A percentile compares a stretch with the other conserved stretches of the same genome.
Evolutionary conservation across 2,113 vertebrate species (phyloP).

Genomic region (Cinclus cinclus): DNA sequence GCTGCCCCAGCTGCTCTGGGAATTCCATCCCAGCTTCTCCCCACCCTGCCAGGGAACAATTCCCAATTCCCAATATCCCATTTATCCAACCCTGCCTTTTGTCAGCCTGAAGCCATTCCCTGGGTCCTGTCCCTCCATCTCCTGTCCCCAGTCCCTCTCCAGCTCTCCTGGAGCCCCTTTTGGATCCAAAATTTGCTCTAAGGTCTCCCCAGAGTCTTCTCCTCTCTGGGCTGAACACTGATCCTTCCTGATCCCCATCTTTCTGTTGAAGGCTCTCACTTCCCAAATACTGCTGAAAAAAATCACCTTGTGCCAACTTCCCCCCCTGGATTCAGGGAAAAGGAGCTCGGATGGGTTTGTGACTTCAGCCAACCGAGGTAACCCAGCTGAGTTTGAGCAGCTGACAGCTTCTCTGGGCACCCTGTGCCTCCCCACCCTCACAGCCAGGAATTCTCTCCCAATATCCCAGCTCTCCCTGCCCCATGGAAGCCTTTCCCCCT

Average conservation of each 20-base stretch:
- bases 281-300: not conserved
- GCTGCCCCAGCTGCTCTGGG: not conserved
- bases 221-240: not conserved
- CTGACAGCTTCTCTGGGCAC: not conserved
- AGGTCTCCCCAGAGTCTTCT: not conserved
- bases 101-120: not conserved
- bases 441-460: not conserved
- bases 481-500: not conserved
- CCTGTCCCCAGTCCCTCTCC: not conserved
- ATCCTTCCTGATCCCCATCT: not conserved
- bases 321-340: not conserved
- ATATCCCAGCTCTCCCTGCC: rapidly evolving
- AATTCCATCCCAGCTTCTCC: rapidly evolving
- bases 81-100: rapidly evolving
- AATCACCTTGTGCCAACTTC: no score
- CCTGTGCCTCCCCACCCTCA: not conserved
- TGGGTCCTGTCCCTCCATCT: not conserved
- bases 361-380: rapidly evolving
- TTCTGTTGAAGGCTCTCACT: not conserved
- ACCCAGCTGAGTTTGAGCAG: not conserved
- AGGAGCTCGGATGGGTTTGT: not conserved
- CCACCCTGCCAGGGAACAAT: not conserved
- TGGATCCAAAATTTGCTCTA: rapidly evolving
- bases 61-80: not conserved
- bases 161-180: not conserved